Percentiles rank a stretch among this genome's conserved stretches.
These are phyloP conservation scores for Melanogrammus aeglefinus DNA, from an alignment of 2,797 vertebrate genomes.

Conservation along the genomic window DNA sequence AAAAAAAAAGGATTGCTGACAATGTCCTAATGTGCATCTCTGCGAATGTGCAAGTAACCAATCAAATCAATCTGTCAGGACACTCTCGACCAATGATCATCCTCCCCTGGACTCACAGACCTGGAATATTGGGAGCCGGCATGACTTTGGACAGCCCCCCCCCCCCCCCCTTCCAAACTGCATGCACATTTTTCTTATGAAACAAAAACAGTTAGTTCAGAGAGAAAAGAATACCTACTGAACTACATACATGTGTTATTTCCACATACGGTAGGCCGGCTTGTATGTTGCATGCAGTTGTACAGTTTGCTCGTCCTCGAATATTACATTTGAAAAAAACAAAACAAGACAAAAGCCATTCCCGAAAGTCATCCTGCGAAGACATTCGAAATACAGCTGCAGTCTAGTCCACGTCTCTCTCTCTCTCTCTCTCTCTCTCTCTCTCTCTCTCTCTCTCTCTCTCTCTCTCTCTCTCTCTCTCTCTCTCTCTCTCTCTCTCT, in stretches of 20 bases:
- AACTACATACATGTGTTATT: constrained; percentile 90
- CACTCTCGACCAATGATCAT: constrained; percentile 71
- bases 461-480: background rate
- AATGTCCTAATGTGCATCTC: constrained; percentile 77
- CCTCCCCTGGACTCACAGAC: constrained; percentile 76
- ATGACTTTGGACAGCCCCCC: constrained; percentile 82
- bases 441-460: background rate
- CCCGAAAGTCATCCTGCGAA: constrained; percentile 76
- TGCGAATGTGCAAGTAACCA: constrained; percentile 77
- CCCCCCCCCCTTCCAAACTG: constrained; percentile 84
- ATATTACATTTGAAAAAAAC: constrained; percentile 76
- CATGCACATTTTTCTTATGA: constrained; percentile 85
- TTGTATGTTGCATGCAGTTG: constrained; percentile 99
- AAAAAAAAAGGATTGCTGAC: constrained; percentile 45
- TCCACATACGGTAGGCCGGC: constrained; percentile 90
- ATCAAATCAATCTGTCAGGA: constrained; percentile 75
- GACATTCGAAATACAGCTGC: constrained; percentile 82
- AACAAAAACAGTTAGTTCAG: constrained; percentile 73
- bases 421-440: background rate
- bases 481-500: background rate
- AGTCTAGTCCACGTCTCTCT: constrained; percentile 73
- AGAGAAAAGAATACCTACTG: constrained; percentile 75
- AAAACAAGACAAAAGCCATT: constrained; percentile 98
- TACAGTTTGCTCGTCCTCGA: constrained; percentile 99
- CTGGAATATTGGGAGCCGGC: constrained; percentile 75